These are phyloP conservation scores for Halichondria panicea DNA, from an alignment of 37 sponge, comb jelly and placozoan genomes.

Conservation along the genomic window DNA sequence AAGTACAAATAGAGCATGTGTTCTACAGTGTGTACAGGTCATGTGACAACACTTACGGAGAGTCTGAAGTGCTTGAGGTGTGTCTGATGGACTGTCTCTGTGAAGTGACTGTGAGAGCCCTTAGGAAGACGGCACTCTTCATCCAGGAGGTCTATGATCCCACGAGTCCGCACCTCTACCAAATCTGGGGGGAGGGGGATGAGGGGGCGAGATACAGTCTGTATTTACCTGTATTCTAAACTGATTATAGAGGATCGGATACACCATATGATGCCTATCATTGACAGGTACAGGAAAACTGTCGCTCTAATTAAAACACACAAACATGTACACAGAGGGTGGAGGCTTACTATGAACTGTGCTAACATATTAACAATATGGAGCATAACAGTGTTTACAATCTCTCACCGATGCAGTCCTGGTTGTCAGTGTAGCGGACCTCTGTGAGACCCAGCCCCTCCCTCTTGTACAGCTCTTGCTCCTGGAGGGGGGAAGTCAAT, in stretches of 20 bases:
- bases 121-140: slow-evolving; percentile 92
- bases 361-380: neutral
- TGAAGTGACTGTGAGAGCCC: slow-evolving; percentile 75
- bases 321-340: neutral
- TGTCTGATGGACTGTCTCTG: slow-evolving; percentile 65
- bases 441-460: slow-evolving; percentile 83
- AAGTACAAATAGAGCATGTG: neutral
- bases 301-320: too few relatives aligned
- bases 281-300: neutral
- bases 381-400: neutral
- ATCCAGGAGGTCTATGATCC: slow-evolving; percentile 89
- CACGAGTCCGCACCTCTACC: slow-evolving; percentile 61
- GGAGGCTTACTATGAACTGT: neutral
- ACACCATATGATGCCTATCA: neutral
- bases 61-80: slow-evolving; percentile 89
- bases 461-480: slow-evolving; percentile 86
- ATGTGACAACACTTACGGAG: slow-evolving; percentile 44
- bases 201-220: neutral
- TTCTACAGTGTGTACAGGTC: neutral
- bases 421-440: slow-evolving; percentile 86
- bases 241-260: neutral
- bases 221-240: too few relatives aligned
- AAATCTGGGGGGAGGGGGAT: slow-evolving; percentile 56
- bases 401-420: slow-evolving; percentile 93
- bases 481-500: too few relatives aligned